phyloP scores from a whole-genome alignment of 2,797 vertebrate species.

The Aviceda cuculoides region DNA sequence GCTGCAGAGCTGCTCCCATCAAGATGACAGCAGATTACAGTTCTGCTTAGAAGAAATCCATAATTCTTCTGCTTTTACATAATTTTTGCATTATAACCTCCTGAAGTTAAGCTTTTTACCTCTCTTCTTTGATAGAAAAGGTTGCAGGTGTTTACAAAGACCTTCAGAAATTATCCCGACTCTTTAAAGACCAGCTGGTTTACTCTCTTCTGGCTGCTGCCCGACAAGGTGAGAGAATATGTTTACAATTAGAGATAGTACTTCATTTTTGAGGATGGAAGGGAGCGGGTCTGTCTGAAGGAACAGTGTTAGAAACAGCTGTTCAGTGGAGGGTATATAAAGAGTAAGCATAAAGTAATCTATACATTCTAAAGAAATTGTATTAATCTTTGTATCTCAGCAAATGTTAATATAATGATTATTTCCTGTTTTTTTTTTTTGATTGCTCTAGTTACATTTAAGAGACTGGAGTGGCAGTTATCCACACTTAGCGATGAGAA shows the following conservation, averaged over 20 bases:
- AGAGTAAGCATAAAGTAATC: not conserved
- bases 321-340: not conserved
- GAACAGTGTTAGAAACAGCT: not conserved
- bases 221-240: conserved; percentile 80
- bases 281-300: not conserved
- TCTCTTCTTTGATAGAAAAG: conserved; percentile 67
- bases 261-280: not conserved
- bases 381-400: not conserved
- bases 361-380: not conserved
- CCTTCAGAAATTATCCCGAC: conserved; percentile 86
- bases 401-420: not conserved
- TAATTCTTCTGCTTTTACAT: not conserved
- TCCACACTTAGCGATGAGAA: not conserved
- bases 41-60: not conserved
- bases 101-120: not conserved
- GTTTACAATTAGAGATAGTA: not conserved
- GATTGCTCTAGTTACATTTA: not conserved
- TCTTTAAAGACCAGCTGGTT: conserved; percentile 92
- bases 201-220: conserved; percentile 90
- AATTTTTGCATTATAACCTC: not conserved
- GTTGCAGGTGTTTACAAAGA: conserved; percentile 83
- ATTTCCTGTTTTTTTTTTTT: not conserved
- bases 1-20: not conserved
- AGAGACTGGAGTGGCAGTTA: not conserved
- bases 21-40: not conserved